Conservation (phyloP, 2,113 vertebrate species). For the Danionella cerebrum region DNA sequence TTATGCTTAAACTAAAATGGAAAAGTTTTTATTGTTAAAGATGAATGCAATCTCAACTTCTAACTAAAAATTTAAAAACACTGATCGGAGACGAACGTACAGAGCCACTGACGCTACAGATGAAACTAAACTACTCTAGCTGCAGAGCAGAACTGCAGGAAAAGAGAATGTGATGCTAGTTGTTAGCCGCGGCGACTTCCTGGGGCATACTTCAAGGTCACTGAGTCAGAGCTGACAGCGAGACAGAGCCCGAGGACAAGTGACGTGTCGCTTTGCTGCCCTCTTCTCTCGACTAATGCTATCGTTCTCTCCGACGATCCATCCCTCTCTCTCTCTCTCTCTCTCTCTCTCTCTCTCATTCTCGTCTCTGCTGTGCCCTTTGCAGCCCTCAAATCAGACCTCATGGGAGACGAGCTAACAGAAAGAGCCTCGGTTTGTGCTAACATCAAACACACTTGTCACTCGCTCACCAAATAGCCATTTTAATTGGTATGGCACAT, state of each 20-base stretch:
- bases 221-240: constrained; percentile 57
- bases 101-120: background rate
- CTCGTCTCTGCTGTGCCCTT: constrained; percentile 2
- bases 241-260: constrained; percentile 53
- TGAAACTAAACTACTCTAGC: constrained; percentile 8
- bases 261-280: constrained; percentile 58
- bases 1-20: too few relatives aligned
- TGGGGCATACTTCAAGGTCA: constrained; percentile 62
- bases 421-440: constrained; percentile 21
- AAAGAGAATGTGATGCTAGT: constrained; percentile 34
- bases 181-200: constrained; percentile 47
- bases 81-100: too few relatives aligned
- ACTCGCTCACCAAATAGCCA: constrained; percentile 34
- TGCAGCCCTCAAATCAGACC: constrained; percentile 32
- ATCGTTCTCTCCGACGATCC: constrained; percentile 15
- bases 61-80: too few relatives aligned
- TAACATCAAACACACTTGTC: constrained; percentile 35
- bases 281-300: constrained; percentile 33
- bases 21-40: too few relatives aligned
- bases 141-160: background rate
- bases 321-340: background rate
- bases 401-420: constrained; percentile 31
- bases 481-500: constrained; percentile 36
- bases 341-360: background rate
- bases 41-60: too few relatives aligned